These are phyloP conservation scores for Rutilus rutilus DNA, from an alignment of 2,113 vertebrate genomes.

Conservation along the genomic window DNA sequence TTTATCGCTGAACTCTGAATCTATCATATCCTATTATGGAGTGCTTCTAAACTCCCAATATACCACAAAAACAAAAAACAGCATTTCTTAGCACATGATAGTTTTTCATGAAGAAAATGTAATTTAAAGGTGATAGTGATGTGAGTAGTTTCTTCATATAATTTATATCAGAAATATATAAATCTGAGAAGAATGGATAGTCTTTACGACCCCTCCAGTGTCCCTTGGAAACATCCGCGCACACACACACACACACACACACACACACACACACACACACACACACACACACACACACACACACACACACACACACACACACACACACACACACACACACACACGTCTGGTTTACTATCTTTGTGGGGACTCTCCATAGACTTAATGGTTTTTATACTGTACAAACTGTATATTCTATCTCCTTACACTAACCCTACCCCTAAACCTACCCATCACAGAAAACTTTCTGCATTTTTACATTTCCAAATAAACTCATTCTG, in stretches of 20 bases:
- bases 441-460: no score
- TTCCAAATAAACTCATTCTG: no score
- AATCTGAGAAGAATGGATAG: conserved; percentile 66
- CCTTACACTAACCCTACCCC: no score
- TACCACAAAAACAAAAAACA: not conserved
- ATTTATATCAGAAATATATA: conserved; percentile 65
- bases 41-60: conserved; percentile 36
- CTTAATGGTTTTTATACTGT: no score
- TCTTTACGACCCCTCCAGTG: conserved; percentile 39
- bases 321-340: not conserved
- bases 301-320: conserved; percentile 51
- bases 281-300: conserved; percentile 47
- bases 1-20: conserved; percentile 51
- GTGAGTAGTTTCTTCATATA: conserved; percentile 62
- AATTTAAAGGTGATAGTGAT: not conserved
- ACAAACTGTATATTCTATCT: no score
- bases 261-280: no score
- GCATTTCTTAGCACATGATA: conserved; percentile 48
- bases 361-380: no score
- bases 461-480: no score
- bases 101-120: conserved; percentile 36
- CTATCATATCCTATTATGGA: conserved; percentile 47
- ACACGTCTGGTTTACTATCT: not conserved
- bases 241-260: no score
- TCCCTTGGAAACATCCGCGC: conserved; percentile 43